phyloP scores from a whole-genome alignment of 2,888 invertebrate genomes.

The Phymatocera aterrima region DNA sequence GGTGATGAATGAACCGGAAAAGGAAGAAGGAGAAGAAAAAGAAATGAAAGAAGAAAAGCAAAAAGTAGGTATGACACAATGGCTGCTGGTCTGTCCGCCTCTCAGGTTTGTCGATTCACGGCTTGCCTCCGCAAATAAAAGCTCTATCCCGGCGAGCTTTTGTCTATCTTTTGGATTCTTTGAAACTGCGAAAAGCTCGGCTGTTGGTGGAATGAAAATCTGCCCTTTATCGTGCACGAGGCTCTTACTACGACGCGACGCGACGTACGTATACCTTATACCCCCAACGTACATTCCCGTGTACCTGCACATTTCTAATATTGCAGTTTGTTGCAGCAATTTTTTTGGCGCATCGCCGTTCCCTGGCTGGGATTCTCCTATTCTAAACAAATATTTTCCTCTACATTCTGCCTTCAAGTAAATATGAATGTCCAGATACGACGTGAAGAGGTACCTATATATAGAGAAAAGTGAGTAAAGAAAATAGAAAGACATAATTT shows the following conservation, averaged over 20 bases:
- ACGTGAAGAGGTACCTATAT: neutral
- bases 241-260: neutral
- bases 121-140: conserved; percentile 39
- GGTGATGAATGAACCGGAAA: neutral
- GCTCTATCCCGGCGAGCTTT: conserved; percentile 23
- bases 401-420: neutral
- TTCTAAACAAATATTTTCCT: neutral
- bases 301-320: neutral
- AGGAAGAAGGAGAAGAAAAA: neutral
- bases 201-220: neutral
- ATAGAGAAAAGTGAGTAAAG: neutral
- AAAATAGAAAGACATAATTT: neutral
- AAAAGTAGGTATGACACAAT: conserved; percentile 27
- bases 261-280: neutral
- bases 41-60: neutral
- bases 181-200: neutral
- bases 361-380: neutral
- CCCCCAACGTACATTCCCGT: neutral
- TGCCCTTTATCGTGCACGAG: neutral
- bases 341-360: neutral
- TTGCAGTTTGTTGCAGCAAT: too few relatives aligned
- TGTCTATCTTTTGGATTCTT: conserved; percentile 27
- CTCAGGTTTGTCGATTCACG: conserved; percentile 39
- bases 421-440: too few relatives aligned
- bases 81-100: conserved; percentile 35